Base-by-base conservation (phyloP, 2,888 invertebrate genomes). In the Lasioglossum pauxillum region DNA sequence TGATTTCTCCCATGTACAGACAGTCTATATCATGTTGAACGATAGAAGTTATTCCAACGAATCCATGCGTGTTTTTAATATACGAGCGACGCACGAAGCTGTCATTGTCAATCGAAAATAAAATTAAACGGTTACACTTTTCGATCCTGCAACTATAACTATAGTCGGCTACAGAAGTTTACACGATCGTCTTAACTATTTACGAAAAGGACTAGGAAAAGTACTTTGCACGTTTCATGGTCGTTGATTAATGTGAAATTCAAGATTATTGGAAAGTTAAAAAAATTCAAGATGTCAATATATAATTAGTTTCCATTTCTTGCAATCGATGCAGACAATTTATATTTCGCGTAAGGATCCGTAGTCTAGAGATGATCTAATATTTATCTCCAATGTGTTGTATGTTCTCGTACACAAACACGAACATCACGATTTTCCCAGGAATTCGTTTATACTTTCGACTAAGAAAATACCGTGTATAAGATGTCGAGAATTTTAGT, bases 21-120 rank as follows among this genome's bases (percentile, higher is more conserved):
- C 53, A 85, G 49, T 64, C 41, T 60, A 38, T 74, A 67, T 74
- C 86, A 76, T 77, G 82, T 86, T 82, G 79, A 85, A 85, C 49
- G 38, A 78, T 87, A 77, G 67, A 86, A 83, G 75, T 83, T 86
- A 75, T 75, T 57, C 14, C 60, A 60, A 74, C 73, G 57, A 86
- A 60, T 79, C 81, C 82, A 69, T 69, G 35, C 64, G 38, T 76
- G 44, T 35, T 38, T 27, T 41, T 44, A 23, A 46, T 27, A 35
- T 71, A 46, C 78, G 78, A 71, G 12, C 41, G 23, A 69, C 23
- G 23, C 31, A 8, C 64, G 31, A 64, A 16, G 7, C 31, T 64
- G 64, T 31, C 64, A 16, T 38, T 23, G 23, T 69, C 69, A 12
- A 69, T 69, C 69, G 69, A 69, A 35, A 69, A 38, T 10, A 35